Evolutionary conservation across 2,797 vertebrate genomes (phyloP).

Genomic region (Rhincodon typus): DNA sequence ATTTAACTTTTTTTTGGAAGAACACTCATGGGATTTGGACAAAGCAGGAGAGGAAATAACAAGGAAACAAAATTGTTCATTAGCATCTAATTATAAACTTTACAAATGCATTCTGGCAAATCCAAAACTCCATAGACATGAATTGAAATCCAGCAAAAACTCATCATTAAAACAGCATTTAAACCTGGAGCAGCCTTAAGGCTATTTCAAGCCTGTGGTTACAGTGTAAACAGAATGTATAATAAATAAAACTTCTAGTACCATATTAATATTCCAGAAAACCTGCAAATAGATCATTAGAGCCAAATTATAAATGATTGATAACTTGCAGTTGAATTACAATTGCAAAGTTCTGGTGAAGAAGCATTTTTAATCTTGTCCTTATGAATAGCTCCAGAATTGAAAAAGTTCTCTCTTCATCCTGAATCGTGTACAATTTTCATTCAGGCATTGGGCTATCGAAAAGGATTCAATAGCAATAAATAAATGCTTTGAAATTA

Average conservation of each 20-base stretch:
- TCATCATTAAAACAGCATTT: neutral
- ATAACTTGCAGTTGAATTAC: neutral
- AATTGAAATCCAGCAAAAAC: neutral
- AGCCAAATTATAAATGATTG: neutral
- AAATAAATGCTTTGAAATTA: neutral
- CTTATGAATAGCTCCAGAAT: neutral
- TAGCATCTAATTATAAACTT: neutral
- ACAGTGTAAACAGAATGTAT: neutral
- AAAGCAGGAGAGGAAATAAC: neutral
- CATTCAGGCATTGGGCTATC: neutral
- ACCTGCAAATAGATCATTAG: neutral
- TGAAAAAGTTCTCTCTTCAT: neutral
- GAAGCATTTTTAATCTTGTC: neutral
- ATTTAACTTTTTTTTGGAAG: neutral
- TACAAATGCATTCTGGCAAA: neutral
- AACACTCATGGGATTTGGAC: neutral
- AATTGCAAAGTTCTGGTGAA: neutral
- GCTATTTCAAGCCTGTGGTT: too few species aligned
- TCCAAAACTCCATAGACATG: neutral
- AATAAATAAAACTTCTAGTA: neutral
- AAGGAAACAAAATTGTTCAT: neutral
- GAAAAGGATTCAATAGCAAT: neutral
- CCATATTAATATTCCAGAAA: neutral
- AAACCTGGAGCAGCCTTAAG: neutral
- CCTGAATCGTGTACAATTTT: neutral